phyloP scores from a whole-genome alignment of 2,113 vertebrate species.

The Vombatus ursinus region DNA sequence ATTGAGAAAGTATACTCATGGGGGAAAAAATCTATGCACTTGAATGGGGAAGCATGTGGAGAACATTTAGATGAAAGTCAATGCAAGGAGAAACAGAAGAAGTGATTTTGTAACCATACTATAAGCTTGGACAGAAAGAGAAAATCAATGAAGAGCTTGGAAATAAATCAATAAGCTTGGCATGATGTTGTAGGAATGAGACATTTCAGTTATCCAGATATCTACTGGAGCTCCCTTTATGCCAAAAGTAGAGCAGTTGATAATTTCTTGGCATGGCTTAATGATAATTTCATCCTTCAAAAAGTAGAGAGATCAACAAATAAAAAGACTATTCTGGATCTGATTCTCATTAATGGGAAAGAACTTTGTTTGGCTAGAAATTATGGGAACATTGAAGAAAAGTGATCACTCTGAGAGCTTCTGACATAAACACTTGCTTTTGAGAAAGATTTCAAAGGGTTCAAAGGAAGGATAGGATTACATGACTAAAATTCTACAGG shows the following conservation, averaged over 20 bases:
- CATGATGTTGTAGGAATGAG: neutral
- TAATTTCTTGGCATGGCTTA: neutral
- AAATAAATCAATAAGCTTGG: neutral
- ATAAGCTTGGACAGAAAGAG: neutral
- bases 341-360: neutral
- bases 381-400: neutral
- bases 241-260: neutral
- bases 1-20: neutral
- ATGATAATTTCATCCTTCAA: neutral
- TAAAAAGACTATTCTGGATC: neutral
- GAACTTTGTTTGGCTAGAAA: neutral
- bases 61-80: neutral
- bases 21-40: neutral
- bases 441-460: neutral
- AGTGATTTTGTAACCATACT: neutral
- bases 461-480: neutral
- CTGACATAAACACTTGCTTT: neutral
- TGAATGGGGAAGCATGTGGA: neutral
- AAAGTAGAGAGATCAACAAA: neutral
- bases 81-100: neutral
- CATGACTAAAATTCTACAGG: neutral
- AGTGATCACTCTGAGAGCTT: neutral
- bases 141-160: neutral
- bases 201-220: neutral
- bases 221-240: neutral